These are phyloP conservation scores for Aurelia coerulea DNA, from an alignment of 30 jellyfish, hydroid and myxozoan genomes.

Conservation along the genomic window DNA sequence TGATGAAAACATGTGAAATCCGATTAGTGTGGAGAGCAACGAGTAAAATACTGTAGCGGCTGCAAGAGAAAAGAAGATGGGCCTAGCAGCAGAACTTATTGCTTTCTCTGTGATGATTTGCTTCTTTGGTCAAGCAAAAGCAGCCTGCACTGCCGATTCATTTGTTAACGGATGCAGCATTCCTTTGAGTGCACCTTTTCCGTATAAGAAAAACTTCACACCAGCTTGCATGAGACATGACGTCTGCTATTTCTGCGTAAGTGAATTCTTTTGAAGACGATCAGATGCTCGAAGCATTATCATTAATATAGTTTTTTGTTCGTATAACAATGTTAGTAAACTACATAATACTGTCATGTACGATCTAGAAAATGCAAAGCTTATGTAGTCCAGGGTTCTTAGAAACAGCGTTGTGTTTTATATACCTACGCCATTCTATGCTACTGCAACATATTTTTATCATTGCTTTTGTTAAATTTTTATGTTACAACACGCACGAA, in stretches of 20 bases:
- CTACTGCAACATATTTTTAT: too few relatives aligned
- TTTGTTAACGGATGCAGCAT: slow-evolving; percentile 62
- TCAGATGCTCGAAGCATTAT: neutral
- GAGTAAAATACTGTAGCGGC: neutral
- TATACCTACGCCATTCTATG: too few relatives aligned
- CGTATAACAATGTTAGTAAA: too few relatives aligned
- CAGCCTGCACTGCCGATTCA: slow-evolving; percentile 33
- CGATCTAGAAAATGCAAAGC: too few relatives aligned
- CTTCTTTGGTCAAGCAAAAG: neutral
- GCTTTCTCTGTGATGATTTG: neutral
- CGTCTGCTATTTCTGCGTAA: slow-evolving; percentile 62
- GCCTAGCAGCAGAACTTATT: neutral
- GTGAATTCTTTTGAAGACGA: neutral
- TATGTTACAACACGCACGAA: too few relatives aligned
- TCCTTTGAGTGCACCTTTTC: slow-evolving; percentile 41
- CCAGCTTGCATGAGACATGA: slow-evolving; percentile 59
- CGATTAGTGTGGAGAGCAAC: too few relatives aligned
- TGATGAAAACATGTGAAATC: too few relatives aligned
- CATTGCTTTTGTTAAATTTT: too few relatives aligned
- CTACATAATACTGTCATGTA: too few relatives aligned
- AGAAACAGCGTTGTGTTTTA: too few relatives aligned
- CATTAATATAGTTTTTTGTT: too few relatives aligned
- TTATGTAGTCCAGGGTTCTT: too few relatives aligned
- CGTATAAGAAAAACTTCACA: slow-evolving; percentile 37
- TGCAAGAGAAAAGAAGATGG: slow-evolving; percentile 2